Percentiles rank a stretch among this genome's conserved stretches.
Conservation (phyloP, 1,140 invertebrate genomes). For the Microplitis demolitor region DNA sequence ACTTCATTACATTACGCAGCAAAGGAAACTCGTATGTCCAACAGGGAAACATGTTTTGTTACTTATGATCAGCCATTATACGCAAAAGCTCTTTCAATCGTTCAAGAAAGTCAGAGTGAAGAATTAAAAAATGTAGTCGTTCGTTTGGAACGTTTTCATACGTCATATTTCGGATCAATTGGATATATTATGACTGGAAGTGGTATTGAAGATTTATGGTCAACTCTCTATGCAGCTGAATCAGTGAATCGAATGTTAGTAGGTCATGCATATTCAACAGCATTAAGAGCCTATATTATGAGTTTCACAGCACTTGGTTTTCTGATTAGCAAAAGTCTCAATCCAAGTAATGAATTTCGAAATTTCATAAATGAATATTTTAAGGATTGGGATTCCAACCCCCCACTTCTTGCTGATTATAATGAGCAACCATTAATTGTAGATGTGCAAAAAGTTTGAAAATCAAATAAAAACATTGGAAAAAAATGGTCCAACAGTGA, state of each 20-base stretch:
- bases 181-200: slow-evolving; percentile 36
- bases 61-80: slow-evolving; percentile 50
- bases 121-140: slow-evolving; percentile 31
- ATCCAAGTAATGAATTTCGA: background rate
- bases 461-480: background rate
- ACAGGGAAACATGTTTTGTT: slow-evolving; percentile 38
- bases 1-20: slow-evolving; percentile 22
- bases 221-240: slow-evolving; percentile 43
- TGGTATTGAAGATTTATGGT: slow-evolving; percentile 38
- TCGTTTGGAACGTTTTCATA: slow-evolving; percentile 30
- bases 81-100: slow-evolving; percentile 39
- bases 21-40: slow-evolving; percentile 18
- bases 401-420: background rate
- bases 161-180: slow-evolving; percentile 32
- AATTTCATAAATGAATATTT: background rate
- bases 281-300: slow-evolving; percentile 28
- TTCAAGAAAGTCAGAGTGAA: background rate
- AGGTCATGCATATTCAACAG: slow-evolving; percentile 24
- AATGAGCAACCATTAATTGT: background rate
- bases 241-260: slow-evolving; percentile 30
- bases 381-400: too few relatives aligned
- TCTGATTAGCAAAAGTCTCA: background rate
- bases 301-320: slow-evolving; percentile 24
- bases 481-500: background rate
- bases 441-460: background rate